A percentile compares a stretch with the other conserved stretches of the same genome.
Evolutionary conservation across 1,140 invertebrate species (phyloP).

Genomic region (Plutomurus gul): DNA sequence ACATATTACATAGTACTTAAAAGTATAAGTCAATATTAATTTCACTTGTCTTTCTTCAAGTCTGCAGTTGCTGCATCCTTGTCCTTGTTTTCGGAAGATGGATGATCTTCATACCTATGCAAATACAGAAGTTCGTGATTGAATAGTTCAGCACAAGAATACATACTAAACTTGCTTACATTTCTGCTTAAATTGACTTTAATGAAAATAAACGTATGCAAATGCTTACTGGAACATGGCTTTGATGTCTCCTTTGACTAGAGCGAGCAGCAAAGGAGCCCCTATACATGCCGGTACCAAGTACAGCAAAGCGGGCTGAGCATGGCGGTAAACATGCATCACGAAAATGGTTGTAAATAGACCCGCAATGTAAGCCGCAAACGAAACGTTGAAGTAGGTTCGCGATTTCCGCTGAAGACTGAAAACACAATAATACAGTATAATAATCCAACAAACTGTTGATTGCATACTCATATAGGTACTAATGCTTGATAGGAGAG

Average conservation of each 20-base stretch:
- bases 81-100: constrained; percentile 60
- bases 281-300: constrained; percentile 94
- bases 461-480: too few relatives aligned
- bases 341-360: constrained; percentile 92
- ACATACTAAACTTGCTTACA: not conserved
- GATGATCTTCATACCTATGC: constrained; percentile 67
- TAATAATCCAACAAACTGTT: too few relatives aligned
- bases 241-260: constrained; percentile 88
- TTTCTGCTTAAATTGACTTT: too few relatives aligned
- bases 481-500: too few relatives aligned
- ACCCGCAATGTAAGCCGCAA: constrained; percentile 92
- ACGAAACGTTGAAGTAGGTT: constrained; percentile 92
- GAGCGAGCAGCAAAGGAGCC: constrained; percentile 81
- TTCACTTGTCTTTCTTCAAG: constrained; percentile 60
- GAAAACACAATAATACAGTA: constrained; percentile 56
- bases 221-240: constrained; percentile 83
- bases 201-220: not conserved
- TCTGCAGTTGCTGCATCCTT: constrained; percentile 57
- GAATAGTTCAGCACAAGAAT: not conserved
- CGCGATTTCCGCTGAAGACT: constrained; percentile 85
- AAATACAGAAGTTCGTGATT: not conserved
- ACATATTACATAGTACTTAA: not conserved
- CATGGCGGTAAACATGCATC: constrained; percentile 98
- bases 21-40: not conserved
- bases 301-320: constrained; percentile 97